Evolutionary conservation across 2,888 invertebrate genomes (phyloP).

Genomic region (Pseudolycoriella hygida): DNA sequence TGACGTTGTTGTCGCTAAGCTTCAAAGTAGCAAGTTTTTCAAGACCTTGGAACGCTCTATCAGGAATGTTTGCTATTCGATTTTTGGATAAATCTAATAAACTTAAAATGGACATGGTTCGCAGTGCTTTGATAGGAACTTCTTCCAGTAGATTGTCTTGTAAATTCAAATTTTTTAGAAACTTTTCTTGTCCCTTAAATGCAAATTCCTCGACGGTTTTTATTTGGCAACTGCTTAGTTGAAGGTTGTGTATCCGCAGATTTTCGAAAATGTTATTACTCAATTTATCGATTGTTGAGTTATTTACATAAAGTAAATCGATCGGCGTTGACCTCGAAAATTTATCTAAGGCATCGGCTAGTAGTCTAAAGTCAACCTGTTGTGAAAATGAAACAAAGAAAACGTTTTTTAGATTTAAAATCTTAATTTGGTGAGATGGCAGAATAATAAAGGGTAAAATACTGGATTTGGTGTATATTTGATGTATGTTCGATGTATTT

Average conservation of each 20-base stretch:
- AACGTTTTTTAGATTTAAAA: not conserved
- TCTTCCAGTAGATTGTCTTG: slow-evolving; percentile 65
- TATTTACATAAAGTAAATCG: slow-evolving; percentile 76
- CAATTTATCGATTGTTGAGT: slow-evolving; percentile 56
- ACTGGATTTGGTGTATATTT: too few species aligned
- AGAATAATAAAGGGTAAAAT: too few species aligned
- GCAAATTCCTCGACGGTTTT: slow-evolving; percentile 50
- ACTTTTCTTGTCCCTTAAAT: slow-evolving; percentile 66
- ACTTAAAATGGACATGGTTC: slow-evolving; percentile 47
- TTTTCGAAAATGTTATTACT: slow-evolving; percentile 48
- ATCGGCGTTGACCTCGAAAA: slow-evolving; percentile 48
- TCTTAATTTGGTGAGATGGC: not conserved
- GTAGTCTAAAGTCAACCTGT: slow-evolving; percentile 55
- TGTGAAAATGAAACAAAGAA: too few species aligned
- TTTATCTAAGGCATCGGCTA: slow-evolving; percentile 55
- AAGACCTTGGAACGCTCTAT: slow-evolving; percentile 56
- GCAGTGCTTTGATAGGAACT: slow-evolving; percentile 58
- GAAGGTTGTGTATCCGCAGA: slow-evolving; percentile 61
- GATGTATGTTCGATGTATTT: too few species aligned
- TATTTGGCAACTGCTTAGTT: slow-evolving; percentile 68
- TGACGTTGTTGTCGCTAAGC: slow-evolving; percentile 73
- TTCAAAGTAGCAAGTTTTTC: slow-evolving; percentile 61
- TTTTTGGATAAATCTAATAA: slow-evolving; percentile 75
- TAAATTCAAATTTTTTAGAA: slow-evolving; percentile 67
- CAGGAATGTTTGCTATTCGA: slow-evolving; percentile 49